Evolutionary conservation across 2,888 invertebrate species (phyloP), one percentile per base, ranked within the genome.

Genomic region (Hydriomena furcata): DNA sequence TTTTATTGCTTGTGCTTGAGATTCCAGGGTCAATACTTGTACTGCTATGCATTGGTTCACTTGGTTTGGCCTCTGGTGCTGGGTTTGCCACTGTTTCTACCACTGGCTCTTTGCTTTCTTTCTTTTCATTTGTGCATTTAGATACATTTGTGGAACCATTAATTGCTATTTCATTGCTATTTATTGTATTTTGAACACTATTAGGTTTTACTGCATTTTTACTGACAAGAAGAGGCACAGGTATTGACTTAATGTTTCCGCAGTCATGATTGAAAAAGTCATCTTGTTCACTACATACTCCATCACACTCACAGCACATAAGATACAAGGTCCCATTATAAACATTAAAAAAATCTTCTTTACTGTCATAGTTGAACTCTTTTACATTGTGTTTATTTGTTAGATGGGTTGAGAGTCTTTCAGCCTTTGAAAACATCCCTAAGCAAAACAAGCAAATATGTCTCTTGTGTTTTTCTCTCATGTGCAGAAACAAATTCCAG

Each of bases 401-500:
- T 58, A 97, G 87, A 84, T 97, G 97, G 63, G 94, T 89, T 31
- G 95, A 94, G 28, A 97, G 83, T 69, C 95, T 94, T 66, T 96
- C 95, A 5, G 95, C 94, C 66, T 94, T 93, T 23, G 94, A 94
- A 84, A 96, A 96, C 92, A 96, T 94, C 38, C 95, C 95, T 56
- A 96, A 91, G 76, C 97, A 97, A 82, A 95, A 95, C 41, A 97
- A 85, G 76, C 97, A 97, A 64, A 96, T 94, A 72, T 94, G 95
- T 43, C 95, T 92, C 65, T 94, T 93, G 77, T 97, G 97, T 49
- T 94, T 93, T 71, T 96, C 95, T 43, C 95, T 92, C 93, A 96
- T 96, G 67, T 97, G 97, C 34, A 95, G 81, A 75, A 96, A 96
- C 52, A 96, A 91, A 82, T 96, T 95, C 95, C 96, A 96, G 68